These are phyloP conservation scores for Sinohyriopsis cumingii DNA, from an alignment of 2,888 invertebrate genomes.

Conservation along the genomic window DNA sequence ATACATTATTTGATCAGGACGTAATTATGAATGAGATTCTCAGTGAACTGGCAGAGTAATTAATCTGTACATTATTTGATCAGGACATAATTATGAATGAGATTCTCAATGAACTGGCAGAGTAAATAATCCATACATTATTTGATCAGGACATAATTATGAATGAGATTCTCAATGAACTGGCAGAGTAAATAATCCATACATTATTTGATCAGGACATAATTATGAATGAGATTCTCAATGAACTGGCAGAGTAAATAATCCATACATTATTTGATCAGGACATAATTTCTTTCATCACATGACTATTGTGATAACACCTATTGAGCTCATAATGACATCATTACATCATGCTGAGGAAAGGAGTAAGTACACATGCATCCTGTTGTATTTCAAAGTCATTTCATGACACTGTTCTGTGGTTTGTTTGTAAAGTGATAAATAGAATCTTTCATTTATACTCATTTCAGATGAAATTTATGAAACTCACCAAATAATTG, in stretches of 20 bases:
- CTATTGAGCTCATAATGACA: too few species aligned
- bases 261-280: not conserved
- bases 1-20: not conserved
- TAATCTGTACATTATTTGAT: not conserved
- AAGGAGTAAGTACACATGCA: too few species aligned
- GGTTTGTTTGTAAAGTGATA: too few species aligned
- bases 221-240: slow-evolving; percentile 64
- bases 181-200: not conserved
- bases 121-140: not conserved
- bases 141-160: not conserved
- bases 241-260: not conserved
- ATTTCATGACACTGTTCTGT: too few species aligned
- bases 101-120: slow-evolving; percentile 38
- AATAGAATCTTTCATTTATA: too few species aligned
- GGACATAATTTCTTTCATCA: too few species aligned
- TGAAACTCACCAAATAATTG: too few species aligned
- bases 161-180: slow-evolving; percentile 47
- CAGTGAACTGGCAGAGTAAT: not conserved
- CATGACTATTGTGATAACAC: too few species aligned
- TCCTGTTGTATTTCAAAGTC: too few species aligned
- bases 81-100: too few species aligned
- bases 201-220: not conserved
- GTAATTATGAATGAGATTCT: slow-evolving; percentile 51
- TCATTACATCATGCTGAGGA: too few species aligned
- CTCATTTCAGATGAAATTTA: too few species aligned